Base-by-base conservation (phyloP, 2,113 vertebrate genomes). In the Pterocles burchelli region DNA sequence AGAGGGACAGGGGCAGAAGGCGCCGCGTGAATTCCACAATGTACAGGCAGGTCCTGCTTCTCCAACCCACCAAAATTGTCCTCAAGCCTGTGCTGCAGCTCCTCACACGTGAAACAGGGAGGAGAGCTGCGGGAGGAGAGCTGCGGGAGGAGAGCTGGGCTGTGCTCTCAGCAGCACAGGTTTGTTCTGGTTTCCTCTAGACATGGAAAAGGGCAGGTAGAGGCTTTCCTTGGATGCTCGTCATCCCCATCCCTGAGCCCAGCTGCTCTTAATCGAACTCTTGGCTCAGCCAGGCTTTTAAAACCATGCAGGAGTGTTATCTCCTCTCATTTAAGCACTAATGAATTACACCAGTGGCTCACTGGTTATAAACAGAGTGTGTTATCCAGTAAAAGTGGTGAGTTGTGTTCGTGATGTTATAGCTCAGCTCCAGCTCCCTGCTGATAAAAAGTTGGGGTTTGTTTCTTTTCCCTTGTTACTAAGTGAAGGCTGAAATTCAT, bases 21-120 rank as follows among this genome's bases (percentile, higher is more conserved):
- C 4, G 2, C 21, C 2, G 0, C 10, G 2, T 45, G 17, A 84
- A n/a, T 33, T 48, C 18, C 9, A 8, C 5, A 0, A 57, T 6
- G 5, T 4, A 16, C 9, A 10, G 57, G 17, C 85, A 68, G 54
- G 4, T 88, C 63, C 45, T 65, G 33, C 89, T 68, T 34, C 54
- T 66, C 82, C 55, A 83, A 45, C 6, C 82, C 52, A 1, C 26
- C 28, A 17, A 25, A 17, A 10, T 14, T 48, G 43, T 48, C 41
- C 62, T 67, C 34, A 71, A 9, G 36, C 45, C 52, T 2, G 0
- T 29, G 49, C 89, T 65, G 33, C 49, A 80, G 68, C 68, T 73
- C 57, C 11, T n/a, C 70, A 29, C 13, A 6, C 2, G 0, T 41
- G 57, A 36, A 63, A 4, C 33, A 29, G 15, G 10, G 52, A 7